Conservation (phyloP, 2,888 invertebrate species). For the Schizotus pectinicornis region DNA sequence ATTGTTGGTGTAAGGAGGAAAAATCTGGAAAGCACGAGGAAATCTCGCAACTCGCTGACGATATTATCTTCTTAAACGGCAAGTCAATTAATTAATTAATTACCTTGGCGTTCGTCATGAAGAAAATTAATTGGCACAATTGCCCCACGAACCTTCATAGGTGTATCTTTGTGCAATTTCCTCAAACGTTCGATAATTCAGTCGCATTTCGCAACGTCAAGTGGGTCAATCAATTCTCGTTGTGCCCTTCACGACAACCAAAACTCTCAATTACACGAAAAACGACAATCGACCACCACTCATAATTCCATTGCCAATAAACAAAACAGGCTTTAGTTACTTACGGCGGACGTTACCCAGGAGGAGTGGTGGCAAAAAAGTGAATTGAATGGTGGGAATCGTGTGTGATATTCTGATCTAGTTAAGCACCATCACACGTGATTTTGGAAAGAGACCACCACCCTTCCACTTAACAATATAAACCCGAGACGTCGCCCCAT, state of each 20-base stretch:
- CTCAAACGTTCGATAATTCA: conserved; percentile 18
- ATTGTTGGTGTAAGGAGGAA: too few species aligned
- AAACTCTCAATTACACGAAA: conserved; percentile 20
- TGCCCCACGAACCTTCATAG: conserved; percentile 13
- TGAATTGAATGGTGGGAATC: conserved; percentile 21
- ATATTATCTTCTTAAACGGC: too few species aligned
- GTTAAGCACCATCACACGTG: conserved; percentile 41
- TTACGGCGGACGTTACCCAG: not conserved
- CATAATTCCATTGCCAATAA: not conserved
- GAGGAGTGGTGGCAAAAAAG: conserved; percentile 1
- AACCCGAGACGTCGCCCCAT: conserved; percentile 12
- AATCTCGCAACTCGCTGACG: too few species aligned
- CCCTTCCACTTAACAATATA: conserved; percentile 40
- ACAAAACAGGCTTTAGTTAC: not conserved
- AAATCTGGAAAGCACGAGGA: too few species aligned
- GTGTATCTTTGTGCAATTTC: conserved; percentile 22
- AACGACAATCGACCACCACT: conserved; percentile 18
- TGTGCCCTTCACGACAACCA: conserved; percentile 23
- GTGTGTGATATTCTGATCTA: conserved; percentile 37
- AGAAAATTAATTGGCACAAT: conserved; percentile 8
- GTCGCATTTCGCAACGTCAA: conserved; percentile 17
- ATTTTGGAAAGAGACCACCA: conserved; percentile 37
- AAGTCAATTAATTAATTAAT: not conserved
- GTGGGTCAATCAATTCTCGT: conserved; percentile 21
- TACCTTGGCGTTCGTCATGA: not conserved